Evolutionary conservation across 2,113 vertebrate genomes (phyloP).

Genomic region (Hippocampus barbouri): DNA sequence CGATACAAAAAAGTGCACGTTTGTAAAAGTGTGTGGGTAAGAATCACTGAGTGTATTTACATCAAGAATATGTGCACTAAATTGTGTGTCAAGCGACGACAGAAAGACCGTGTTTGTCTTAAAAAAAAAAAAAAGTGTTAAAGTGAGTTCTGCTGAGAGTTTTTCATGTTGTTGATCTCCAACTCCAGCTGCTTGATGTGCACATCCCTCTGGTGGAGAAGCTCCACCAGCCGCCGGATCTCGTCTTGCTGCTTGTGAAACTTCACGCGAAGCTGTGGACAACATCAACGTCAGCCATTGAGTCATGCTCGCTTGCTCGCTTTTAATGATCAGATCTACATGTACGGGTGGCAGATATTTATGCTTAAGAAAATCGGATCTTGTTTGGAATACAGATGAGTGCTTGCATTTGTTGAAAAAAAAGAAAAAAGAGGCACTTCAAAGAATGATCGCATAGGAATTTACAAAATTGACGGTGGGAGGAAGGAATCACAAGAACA

Average conservation of each 20-base stretch:
- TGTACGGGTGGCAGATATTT: too few relatives aligned
- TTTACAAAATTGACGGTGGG: too few relatives aligned
- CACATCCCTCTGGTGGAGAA: slow-evolving; percentile 81
- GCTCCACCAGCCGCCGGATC: slow-evolving; percentile 82
- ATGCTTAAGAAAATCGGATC: too few relatives aligned
- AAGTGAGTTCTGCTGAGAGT: slow-evolving; percentile 44
- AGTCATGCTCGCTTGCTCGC: too few relatives aligned
- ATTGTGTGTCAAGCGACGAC: slow-evolving; percentile 3
- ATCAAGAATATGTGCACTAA: slow-evolving; percentile 34
- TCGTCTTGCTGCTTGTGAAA: slow-evolving; percentile 93
- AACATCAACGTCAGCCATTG: not conserved
- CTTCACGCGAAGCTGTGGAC: slow-evolving; percentile 82
- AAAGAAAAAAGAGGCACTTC: too few relatives aligned
- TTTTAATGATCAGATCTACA: too few relatives aligned
- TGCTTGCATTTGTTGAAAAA: too few relatives aligned
- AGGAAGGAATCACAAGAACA: too few relatives aligned
- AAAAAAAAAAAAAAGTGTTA: slow-evolving; percentile 49
- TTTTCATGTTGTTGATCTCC: slow-evolving; percentile 82
- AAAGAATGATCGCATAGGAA: too few relatives aligned
- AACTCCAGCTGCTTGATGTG: slow-evolving; percentile 85
- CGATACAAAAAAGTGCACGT: slow-evolving; percentile 43
- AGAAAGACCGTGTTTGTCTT: slow-evolving; percentile 4
- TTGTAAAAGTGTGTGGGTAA: slow-evolving; percentile 18
- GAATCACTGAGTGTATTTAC: slow-evolving; percentile 39
- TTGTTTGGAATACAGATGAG: too few relatives aligned